Evolutionary conservation across 2,888 invertebrate species (phyloP), one percentile per base, ranked within the genome.

Genomic region (Cancer borealis): DNA sequence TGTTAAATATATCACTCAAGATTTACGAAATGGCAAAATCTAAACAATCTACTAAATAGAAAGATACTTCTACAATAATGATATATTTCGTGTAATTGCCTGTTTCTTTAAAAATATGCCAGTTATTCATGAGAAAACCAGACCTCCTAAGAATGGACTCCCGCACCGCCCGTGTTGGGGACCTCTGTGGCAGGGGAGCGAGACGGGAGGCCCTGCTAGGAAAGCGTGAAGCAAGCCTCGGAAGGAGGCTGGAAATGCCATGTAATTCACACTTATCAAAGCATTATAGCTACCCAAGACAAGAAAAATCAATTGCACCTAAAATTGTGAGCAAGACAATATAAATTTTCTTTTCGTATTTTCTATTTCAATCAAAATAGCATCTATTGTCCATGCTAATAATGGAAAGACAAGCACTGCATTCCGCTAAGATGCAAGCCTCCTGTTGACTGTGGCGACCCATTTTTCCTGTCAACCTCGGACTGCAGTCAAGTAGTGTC

Each of bases 241-340:
- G 84, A 66, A 66, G 66, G n/a, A 92, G 92, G 84, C 94, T 54
- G 84, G 89, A 90, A 60, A 94, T 92, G 90, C 92, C 92, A 94
- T 88, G 92, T 73, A 92, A 90, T 54, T 46, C 39, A 92, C 88
- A 92, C 30, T 54, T 79, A 30, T 60, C 84, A 87, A 93, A 87
- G 91, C 91, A 91, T 91, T 79, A 91, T 12, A 87, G 46, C 84
- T 91, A 91, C 87, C 54, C 54, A 93, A 91, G 91, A 91, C 84
- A 45, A 87, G 54, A 21, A 49, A 93, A 90, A 93, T 49, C 17
- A 93, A 94, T 89, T 88, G 94, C 94, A 94, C 94, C 93, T 94
- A 92, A 79, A 94, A 66, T 89, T 92, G 94, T 94, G 94, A 94
- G 94, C 94, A 92, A 94, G 92, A 92, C 92, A 94, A 93, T 88